These are phyloP conservation scores for Propithecus perrieri DNA, from an alignment of 2,797 vertebrate species.

Conservation along the genomic window DNA sequence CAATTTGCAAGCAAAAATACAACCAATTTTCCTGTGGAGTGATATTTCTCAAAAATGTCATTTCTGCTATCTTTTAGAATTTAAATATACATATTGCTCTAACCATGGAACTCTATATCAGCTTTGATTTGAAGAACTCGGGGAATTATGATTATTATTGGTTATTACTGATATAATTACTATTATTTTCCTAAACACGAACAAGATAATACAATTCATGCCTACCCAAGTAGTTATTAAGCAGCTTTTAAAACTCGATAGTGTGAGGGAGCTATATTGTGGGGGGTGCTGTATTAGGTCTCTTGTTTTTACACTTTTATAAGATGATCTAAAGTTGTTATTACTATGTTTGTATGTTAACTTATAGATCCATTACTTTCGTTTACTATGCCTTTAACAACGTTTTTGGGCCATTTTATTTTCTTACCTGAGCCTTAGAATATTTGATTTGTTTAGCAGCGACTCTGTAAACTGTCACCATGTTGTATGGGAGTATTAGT, in stretches of 20 bases:
- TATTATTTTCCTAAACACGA: neutral
- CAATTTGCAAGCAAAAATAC: neutral
- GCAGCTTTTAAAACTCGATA: constrained; percentile 49
- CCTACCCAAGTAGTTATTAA: constrained; percentile 11
- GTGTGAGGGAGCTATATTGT: constrained; percentile 4
- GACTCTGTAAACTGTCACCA: constrained; percentile 43
- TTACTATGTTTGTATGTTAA: constrained; percentile 45
- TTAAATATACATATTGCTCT: neutral
- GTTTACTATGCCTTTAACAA: constrained; percentile 48
- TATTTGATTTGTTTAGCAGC: constrained; percentile 70
- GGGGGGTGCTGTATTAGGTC: neutral
- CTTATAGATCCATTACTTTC: constrained; percentile 54
- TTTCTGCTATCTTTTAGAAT: neutral
- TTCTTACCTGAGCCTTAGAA: constrained; percentile 58
- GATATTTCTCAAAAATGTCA: neutral
- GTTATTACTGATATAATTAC: neutral
- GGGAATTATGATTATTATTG: neutral
- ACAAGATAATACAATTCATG: neutral
- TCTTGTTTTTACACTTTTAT: constrained; percentile 50
- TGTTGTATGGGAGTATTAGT: constrained; percentile 20
- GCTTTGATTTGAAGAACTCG: neutral
- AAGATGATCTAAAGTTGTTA: neutral
- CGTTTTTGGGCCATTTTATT: constrained; percentile 31
- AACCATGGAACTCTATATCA: neutral
- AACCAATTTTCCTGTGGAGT: neutral